Percentiles rank a stretch among this genome's conserved stretches.
phyloP scores from a whole-genome alignment of 2,797 vertebrate species.

The Allochrocebus solatus region DNA sequence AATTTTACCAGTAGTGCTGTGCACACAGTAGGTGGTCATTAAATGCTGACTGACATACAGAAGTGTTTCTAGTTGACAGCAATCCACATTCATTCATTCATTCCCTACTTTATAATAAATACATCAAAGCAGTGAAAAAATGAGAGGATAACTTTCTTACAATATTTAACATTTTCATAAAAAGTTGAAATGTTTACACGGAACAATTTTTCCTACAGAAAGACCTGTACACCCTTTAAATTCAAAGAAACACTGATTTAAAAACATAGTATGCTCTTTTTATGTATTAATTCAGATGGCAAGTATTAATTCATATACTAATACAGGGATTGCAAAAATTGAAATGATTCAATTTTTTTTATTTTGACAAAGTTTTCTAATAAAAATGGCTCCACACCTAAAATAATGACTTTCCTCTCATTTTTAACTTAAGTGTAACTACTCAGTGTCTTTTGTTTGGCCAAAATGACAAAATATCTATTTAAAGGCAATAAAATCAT shows the following conservation, averaged over 20 bases:
- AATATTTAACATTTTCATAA: constrained; percentile 36
- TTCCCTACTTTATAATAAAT: constrained; percentile 54
- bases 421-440: constrained; percentile 48
- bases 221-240: constrained; percentile 35
- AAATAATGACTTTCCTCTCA: neutral
- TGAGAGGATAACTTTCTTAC: constrained; percentile 11
- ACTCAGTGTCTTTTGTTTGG: constrained; percentile 40
- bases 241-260: neutral
- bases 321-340: neutral
- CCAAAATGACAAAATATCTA: constrained; percentile 42
- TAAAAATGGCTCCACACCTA: constrained; percentile 18
- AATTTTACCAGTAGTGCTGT: constrained; percentile 64
- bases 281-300: neutral
- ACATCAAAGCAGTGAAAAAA: constrained; percentile 31
- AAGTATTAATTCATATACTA: constrained; percentile 24
- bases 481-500: constrained; percentile 28
- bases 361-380: constrained; percentile 25
- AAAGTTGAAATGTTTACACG: constrained; percentile 31
- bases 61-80: constrained; percentile 48
- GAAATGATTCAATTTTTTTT: neutral
- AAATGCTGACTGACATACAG: constrained; percentile 49
- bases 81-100: neutral
- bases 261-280: constrained; percentile 27
- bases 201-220: constrained; percentile 30
- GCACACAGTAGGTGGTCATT: constrained; percentile 68